Conservation (phyloP, 2,113 vertebrate genomes). For the Etheostoma cragini region DNA sequence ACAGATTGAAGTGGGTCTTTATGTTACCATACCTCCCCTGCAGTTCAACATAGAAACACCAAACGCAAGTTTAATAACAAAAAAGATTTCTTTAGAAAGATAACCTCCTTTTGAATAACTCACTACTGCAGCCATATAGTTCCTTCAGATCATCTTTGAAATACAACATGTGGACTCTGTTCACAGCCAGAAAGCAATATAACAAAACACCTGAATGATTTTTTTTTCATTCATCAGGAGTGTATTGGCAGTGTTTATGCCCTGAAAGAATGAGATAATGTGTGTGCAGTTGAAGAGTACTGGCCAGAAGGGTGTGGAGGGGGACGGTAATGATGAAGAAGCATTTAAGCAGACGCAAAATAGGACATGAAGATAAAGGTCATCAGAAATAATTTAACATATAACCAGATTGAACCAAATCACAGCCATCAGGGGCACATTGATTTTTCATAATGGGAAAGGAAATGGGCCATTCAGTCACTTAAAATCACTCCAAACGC, state of each 20-base stretch:
- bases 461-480: constrained; percentile 30
- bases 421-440: neutral
- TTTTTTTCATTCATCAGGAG: neutral
- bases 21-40: too few species aligned
- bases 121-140: too few species aligned
- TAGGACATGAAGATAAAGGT: constrained; percentile 29
- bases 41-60: too few species aligned
- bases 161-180: too few species aligned
- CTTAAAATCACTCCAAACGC: constrained; percentile 37
- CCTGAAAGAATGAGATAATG: neutral
- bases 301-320: neutral
- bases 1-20: too few species aligned
- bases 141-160: too few species aligned
- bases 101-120: too few species aligned
- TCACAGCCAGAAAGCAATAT: too few species aligned
- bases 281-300: constrained; percentile 5
- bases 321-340: neutral
- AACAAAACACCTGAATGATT: too few species aligned
- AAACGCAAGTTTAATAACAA: too few species aligned
- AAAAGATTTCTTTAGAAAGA: too few species aligned
- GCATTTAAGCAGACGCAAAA: constrained; percentile 19
- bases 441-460: constrained; percentile 39
- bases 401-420: constrained; percentile 21
- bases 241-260: neutral
- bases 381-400: constrained; percentile 43